Conservation (phyloP, 2,888 invertebrate species). For the Drosophila demipolita region DNA sequence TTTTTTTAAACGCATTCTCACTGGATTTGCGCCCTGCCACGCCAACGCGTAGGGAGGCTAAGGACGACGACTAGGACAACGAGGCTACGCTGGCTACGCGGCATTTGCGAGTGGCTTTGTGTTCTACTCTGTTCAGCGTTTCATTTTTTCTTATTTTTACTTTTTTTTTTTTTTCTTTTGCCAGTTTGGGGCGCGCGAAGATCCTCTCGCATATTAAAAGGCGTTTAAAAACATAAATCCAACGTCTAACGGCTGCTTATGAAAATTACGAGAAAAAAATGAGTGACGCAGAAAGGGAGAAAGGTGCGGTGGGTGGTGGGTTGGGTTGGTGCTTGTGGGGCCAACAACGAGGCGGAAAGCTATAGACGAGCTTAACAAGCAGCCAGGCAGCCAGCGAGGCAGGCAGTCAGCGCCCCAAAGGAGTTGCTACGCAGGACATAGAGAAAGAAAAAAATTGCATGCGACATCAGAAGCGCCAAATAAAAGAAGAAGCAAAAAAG, state of each 20-base stretch:
- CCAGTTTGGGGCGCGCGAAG: slow-evolving; percentile 56
- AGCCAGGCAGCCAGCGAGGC: slow-evolving; percentile 24
- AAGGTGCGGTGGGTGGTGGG: neutral
- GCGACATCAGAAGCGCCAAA: slow-evolving; percentile 76
- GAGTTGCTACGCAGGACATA: slow-evolving; percentile 68
- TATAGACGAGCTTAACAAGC: slow-evolving; percentile 46
- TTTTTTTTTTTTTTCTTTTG: neutral
- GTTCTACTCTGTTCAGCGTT: slow-evolving; percentile 21
- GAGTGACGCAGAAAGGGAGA: slow-evolving; percentile 56
- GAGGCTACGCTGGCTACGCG: slow-evolving; percentile 54
- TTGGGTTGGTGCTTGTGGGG: neutral
- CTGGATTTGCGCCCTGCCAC: slow-evolving; percentile 66
- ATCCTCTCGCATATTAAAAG: slow-evolving; percentile 82
- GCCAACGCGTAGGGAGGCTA: slow-evolving; percentile 6
- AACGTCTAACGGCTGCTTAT: slow-evolving; percentile 82
- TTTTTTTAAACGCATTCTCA: slow-evolving; percentile 82
- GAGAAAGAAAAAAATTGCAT: slow-evolving; percentile 62
- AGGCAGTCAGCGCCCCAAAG: slow-evolving; percentile 62
- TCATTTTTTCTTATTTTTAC: neutral
- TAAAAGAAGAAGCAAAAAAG: slow-evolving; percentile 9
- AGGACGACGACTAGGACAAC: slow-evolving; percentile 32
- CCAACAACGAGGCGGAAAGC: slow-evolving; percentile 11
- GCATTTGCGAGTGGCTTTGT: slow-evolving; percentile 80
- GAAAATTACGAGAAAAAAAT: slow-evolving; percentile 81
- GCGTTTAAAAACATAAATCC: slow-evolving; percentile 83